Conservation (phyloP, 1,140 invertebrate genomes). For the Heliconius melpomene region DNA sequence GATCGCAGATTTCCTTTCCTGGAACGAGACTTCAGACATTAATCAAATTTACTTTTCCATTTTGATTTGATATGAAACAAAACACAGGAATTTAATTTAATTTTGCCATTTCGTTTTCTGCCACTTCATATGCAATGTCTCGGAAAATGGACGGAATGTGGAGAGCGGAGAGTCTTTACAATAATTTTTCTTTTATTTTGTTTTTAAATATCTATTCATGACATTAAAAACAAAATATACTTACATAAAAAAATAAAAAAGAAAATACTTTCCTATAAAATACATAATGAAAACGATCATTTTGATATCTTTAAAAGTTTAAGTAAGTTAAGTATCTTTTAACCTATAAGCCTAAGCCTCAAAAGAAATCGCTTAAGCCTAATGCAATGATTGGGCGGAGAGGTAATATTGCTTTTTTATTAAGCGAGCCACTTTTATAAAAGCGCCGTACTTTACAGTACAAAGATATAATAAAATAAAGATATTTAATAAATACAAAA, state of each 20-base stretch:
- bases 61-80: neutral
- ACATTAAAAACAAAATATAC: too few species aligned
- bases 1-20: conserved; percentile 26
- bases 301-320: conserved; percentile 4
- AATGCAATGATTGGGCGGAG: conserved; percentile 44
- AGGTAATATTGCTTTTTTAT: neutral
- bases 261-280: neutral
- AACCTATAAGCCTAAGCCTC: neutral
- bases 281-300: neutral
- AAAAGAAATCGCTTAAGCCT: conserved; percentile 31
- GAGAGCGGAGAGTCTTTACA: too few species aligned
- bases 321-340: conserved; percentile 14
- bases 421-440: conserved; percentile 1
- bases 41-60: conserved; percentile 36
- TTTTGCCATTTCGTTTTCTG: neutral
- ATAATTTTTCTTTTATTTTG: too few species aligned
- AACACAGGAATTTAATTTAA: neutral
- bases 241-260: too few species aligned
- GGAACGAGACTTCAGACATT: conserved; percentile 26
- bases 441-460: neutral
- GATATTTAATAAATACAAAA: too few species aligned
- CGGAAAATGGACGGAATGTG: too few species aligned
- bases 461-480: neutral
- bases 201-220: too few species aligned
- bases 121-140: too few species aligned